phyloP scores from a whole-genome alignment of 2,113 vertebrate genomes.

The Scortum barcoo region DNA sequence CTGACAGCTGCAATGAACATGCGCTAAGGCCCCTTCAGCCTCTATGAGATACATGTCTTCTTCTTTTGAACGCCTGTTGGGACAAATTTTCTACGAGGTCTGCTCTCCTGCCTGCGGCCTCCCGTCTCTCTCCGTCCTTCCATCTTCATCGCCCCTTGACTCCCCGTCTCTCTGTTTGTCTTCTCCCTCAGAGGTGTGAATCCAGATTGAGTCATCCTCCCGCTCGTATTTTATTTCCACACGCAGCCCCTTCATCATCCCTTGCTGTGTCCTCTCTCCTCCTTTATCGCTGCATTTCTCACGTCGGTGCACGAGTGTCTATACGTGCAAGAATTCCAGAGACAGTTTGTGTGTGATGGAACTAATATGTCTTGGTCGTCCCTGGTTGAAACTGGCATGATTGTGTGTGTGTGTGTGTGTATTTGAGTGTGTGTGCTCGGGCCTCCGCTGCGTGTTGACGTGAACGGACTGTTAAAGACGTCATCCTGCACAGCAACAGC shows the following conservation, averaged over 20 bases:
- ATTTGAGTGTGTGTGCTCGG: neutral
- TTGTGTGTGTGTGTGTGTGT: neutral
- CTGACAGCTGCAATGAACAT: conserved; percentile 55
- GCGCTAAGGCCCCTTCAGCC: conserved; percentile 51
- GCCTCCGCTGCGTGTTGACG: conserved; percentile 30
- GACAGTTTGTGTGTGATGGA: conserved; percentile 28
- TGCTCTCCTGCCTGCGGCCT: conserved; percentile 32
- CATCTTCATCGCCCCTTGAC: conserved; percentile 26
- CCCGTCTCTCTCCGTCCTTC: conserved; percentile 20
- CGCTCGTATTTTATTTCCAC: neutral
- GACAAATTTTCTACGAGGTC: conserved; percentile 41
- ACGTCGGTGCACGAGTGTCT: neutral
- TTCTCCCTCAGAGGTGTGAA: conserved; percentile 48
- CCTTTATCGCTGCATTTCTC: neutral
- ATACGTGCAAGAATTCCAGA: neutral
- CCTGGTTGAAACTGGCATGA: neutral
- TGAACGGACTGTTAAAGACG: conserved; percentile 61
- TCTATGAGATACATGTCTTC: conserved; percentile 48
- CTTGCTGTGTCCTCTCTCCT: neutral
- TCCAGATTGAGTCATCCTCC: conserved; percentile 52
- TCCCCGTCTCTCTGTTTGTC: conserved; percentile 27
- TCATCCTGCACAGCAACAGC: conserved; percentile 50
- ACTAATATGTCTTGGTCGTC: conserved; percentile 29
- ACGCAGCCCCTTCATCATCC: conserved; percentile 3
- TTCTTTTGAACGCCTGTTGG: conserved; percentile 43